Conservation (phyloP, 2,888 invertebrate species). For the Zonitis immaculata region DNA sequence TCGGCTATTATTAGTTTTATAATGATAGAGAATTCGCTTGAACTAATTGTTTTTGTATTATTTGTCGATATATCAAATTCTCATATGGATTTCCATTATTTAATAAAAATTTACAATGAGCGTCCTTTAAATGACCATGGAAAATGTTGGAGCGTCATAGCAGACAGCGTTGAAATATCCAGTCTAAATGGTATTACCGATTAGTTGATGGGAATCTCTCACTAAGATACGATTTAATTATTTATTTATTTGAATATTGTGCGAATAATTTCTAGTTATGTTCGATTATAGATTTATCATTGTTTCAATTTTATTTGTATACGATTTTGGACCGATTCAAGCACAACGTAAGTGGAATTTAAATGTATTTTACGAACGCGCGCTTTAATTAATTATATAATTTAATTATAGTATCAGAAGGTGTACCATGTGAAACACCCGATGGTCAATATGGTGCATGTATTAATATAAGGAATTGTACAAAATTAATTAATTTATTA, state of each 20-base stretch:
- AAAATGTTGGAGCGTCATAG: conserved; percentile 15
- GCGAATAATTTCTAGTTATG: background rate
- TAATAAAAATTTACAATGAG: background rate
- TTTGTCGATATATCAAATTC: too few species aligned
- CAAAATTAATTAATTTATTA: conserved; percentile 50
- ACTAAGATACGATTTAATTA: too few species aligned
- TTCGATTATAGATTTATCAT: background rate
- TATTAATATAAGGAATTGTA: conserved; percentile 52
- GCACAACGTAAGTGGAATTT: conserved; percentile 1
- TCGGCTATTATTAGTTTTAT: too few species aligned
- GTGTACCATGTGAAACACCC: conserved; percentile 51
- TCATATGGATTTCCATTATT: background rate
- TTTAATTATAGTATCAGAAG: conserved; percentile 25
- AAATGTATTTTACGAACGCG: background rate
- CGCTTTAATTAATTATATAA: too few species aligned
- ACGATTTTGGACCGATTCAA: background rate
- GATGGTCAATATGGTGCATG: conserved; percentile 53
- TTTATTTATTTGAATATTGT: too few species aligned
- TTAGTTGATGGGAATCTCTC: conserved; percentile 13
- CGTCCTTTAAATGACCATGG: conserved; percentile 14
- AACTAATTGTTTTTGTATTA: too few species aligned
- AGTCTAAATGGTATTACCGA: conserved; percentile 8
- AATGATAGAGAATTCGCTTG: too few species aligned
- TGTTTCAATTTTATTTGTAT: background rate
- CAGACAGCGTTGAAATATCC: conserved; percentile 17